A percentile compares a stretch with the other conserved stretches of the same genome.
Evolutionary conservation across 2,113 vertebrate genomes (phyloP).

Genomic region (Cavia porcellus): DNA sequence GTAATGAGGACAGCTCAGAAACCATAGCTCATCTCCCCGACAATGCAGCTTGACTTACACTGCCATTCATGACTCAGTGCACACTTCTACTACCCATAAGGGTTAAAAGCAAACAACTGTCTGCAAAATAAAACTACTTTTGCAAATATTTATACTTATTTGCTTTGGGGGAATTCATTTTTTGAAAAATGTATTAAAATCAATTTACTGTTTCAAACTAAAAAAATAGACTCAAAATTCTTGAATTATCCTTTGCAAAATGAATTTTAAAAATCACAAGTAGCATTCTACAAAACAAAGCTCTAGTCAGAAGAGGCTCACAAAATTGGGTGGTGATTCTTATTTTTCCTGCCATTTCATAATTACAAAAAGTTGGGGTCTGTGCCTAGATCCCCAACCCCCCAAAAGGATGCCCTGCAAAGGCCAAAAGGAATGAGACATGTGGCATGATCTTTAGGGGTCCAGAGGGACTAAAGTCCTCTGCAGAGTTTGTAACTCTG

Average conservation of each 20-base stretch:
- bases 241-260: neutral
- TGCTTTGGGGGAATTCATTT: neutral
- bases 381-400: no score
- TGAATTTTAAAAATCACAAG: neutral
- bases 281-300: neutral
- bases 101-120: neutral
- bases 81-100: neutral
- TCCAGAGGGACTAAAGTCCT: no score
- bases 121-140: neutral
- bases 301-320: neutral
- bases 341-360: neutral
- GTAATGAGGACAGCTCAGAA: neutral
- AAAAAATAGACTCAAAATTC: neutral
- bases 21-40: neutral
- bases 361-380: neutral
- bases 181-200: neutral
- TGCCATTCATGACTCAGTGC: neutral
- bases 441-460: no score
- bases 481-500: no score
- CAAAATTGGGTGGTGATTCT: neutral
- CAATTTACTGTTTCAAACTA: neutral
- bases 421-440: no score
- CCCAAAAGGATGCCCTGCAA: no score
- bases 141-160: neutral
- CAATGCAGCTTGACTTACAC: neutral